phyloP scores from a whole-genome alignment of 2,888 invertebrate species.

The Crematogaster levior region DNA sequence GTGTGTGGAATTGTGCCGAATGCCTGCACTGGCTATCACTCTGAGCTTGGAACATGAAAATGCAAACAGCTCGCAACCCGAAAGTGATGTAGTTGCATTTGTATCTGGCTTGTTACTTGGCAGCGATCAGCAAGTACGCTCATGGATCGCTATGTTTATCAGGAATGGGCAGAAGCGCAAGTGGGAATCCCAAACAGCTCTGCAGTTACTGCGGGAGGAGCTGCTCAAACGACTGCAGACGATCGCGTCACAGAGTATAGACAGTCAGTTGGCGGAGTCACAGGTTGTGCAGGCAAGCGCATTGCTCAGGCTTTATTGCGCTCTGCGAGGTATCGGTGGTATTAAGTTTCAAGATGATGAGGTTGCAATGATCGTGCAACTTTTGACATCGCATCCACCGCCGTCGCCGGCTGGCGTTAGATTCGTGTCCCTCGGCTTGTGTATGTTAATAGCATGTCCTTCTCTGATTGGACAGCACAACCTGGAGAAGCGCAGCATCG shows the following conservation, averaged over 20 bases:
- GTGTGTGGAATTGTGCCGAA: constrained; percentile 95
- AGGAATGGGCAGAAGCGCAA: constrained; percentile 95
- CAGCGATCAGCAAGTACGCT: constrained; percentile 94
- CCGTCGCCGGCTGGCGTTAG: constrained; percentile 96
- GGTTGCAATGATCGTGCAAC: constrained; percentile 92
- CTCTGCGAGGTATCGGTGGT: constrained; percentile 96
- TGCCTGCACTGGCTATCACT: constrained; percentile 95
- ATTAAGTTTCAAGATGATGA: constrained; percentile 98
- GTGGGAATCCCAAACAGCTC: constrained; percentile 91
- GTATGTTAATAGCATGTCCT: constrained; percentile 97
- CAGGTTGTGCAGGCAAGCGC: constrained; percentile 95
- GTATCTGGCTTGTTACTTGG: constrained; percentile 96
- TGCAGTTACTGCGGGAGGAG: constrained; percentile 91
- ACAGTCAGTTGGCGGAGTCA: constrained; percentile 88
- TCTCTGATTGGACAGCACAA: constrained; percentile 90
- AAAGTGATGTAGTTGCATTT: constrained; percentile 91
- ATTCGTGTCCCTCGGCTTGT: constrained; percentile 96
- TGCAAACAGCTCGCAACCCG: constrained; percentile 73
- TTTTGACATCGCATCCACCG: constrained; percentile 95
- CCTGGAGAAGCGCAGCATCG: constrained; percentile 94
- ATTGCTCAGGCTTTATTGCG: constrained; percentile 95
- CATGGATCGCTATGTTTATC: constrained; percentile 97
- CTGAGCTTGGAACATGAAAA: constrained; percentile 90
- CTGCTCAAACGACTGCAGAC: constrained; percentile 90
- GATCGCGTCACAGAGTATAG: constrained; percentile 89